phyloP scores from a whole-genome alignment of 1,140 invertebrate species.

The Euura saliciscinereae region DNA sequence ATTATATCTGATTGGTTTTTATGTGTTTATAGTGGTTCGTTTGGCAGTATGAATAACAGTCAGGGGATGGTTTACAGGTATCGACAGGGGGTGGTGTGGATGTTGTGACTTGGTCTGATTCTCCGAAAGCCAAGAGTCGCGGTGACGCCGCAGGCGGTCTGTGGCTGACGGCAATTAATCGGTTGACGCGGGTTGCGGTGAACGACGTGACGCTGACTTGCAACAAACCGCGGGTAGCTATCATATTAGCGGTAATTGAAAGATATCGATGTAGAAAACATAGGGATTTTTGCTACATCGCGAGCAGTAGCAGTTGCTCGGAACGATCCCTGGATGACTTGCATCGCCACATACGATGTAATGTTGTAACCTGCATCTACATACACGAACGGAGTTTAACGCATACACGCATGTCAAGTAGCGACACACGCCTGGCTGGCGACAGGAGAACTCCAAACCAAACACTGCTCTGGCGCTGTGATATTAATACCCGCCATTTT shows the following conservation, averaged over 20 bases:
- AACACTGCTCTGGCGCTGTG: not conserved
- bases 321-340: not conserved
- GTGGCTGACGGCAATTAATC: not conserved
- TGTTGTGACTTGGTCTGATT: not conserved
- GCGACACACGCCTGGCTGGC: not conserved
- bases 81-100: not conserved
- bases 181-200: not conserved
- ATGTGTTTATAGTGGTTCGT: too few species aligned
- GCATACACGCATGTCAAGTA: not conserved
- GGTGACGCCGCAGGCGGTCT: not conserved
- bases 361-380: too few species aligned
- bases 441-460: slow-evolving; percentile 4
- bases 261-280: slow-evolving; percentile 4
- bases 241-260: slow-evolving; percentile 7
- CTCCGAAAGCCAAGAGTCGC: not conserved
- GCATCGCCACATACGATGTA: not conserved
- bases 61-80: too few species aligned
- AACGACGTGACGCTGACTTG: slow-evolving; percentile 4
- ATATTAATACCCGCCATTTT: slow-evolving; percentile 4
- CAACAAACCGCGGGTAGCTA: not conserved
- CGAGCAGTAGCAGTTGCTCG: not conserved
- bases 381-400: not conserved
- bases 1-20: too few species aligned
- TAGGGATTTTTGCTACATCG: not conserved
- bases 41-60: too few species aligned